Conservation (phyloP, 64 coral and sea anemone genomes). For the Actinia tenebrosa region DNA sequence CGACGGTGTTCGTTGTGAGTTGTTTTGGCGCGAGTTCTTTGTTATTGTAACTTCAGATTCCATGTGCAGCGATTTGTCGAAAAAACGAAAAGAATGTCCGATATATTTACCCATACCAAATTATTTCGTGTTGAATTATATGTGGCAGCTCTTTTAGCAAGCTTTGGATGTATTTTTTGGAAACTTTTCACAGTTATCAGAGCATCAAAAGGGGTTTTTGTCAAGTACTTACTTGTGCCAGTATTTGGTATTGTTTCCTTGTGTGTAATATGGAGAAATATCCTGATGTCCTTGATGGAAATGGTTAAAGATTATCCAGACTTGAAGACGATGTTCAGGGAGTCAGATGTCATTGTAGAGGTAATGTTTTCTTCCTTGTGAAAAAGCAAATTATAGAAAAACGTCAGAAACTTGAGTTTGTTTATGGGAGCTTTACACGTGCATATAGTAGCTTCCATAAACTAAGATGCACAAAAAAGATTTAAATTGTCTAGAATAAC, state of each 20-base stretch:
- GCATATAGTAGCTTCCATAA: no score
- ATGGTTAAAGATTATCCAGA: constrained; percentile 1
- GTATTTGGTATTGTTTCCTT: constrained; percentile 22
- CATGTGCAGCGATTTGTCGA: neutral
- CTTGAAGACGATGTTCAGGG: neutral
- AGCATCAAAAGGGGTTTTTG: constrained; percentile 12
- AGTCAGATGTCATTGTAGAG: constrained; percentile 8
- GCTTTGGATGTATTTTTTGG: constrained; percentile 33
- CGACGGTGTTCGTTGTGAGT: neutral
- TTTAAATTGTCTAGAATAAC: no score
- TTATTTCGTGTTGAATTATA: constrained; percentile 32
- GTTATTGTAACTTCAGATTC: neutral
- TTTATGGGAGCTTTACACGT: no score
- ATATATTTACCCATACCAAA: constrained; percentile 33
- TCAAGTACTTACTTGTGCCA: constrained; percentile 24
- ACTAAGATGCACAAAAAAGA: no score
- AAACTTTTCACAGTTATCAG: constrained; percentile 23
- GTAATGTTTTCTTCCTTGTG: neutral
- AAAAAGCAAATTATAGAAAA: no score
- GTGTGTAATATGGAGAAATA: constrained; percentile 34
- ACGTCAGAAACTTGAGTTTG: no score
- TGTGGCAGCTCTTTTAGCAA: constrained; percentile 20
- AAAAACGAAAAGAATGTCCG: constrained; percentile 16
- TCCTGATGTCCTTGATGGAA: constrained; percentile 20
- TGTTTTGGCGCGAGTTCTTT: neutral